phyloP scores from a whole-genome alignment of 2,113 vertebrate species.

The Bostrychus sinensis region DNA sequence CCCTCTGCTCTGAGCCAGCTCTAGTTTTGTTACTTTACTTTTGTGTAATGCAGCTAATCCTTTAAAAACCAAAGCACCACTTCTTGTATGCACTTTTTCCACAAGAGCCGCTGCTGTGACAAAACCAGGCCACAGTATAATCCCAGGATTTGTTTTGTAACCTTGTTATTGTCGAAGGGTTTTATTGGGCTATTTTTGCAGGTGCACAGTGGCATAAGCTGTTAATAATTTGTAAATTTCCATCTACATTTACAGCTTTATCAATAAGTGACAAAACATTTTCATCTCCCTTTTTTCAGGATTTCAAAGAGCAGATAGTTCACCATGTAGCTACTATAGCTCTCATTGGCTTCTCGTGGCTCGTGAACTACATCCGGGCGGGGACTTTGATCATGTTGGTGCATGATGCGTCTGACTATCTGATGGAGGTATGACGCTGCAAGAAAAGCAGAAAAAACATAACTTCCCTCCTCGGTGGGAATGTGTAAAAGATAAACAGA shows the following conservation, averaged over 20 bases:
- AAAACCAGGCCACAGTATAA: conserved; percentile 10
- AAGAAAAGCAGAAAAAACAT: neutral
- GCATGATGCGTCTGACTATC: conserved; percentile 90
- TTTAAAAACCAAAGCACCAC: conserved; percentile 27
- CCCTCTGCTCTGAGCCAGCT: neutral
- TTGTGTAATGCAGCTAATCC: conserved; percentile 21
- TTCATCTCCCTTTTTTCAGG: conserved; percentile 69
- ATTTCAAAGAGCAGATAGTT: conserved; percentile 94
- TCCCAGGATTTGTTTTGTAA: conserved; percentile 13
- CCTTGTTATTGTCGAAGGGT: neutral
- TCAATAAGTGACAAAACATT: conserved; percentile 55
- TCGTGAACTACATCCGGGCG: conserved; percentile 90
- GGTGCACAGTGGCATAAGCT: neutral
- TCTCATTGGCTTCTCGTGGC: conserved; percentile 94
- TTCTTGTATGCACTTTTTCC: conserved; percentile 8
- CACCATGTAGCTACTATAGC: conserved; percentile 92
- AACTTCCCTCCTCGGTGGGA: no score
- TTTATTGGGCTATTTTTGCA: neutral
- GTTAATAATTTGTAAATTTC: conserved; percentile 50
- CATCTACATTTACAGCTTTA: conserved; percentile 25
- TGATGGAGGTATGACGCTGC: conserved; percentile 86
- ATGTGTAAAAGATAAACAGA: no score
- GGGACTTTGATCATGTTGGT: conserved; percentile 94
- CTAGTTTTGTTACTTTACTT: conserved; percentile 27
- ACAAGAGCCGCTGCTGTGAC: conserved; percentile 2